Evolutionary conservation across 1,140 invertebrate species (phyloP), one percentile per base, ranked within the genome.

Genomic region (Drosophila mauritiana): DNA sequence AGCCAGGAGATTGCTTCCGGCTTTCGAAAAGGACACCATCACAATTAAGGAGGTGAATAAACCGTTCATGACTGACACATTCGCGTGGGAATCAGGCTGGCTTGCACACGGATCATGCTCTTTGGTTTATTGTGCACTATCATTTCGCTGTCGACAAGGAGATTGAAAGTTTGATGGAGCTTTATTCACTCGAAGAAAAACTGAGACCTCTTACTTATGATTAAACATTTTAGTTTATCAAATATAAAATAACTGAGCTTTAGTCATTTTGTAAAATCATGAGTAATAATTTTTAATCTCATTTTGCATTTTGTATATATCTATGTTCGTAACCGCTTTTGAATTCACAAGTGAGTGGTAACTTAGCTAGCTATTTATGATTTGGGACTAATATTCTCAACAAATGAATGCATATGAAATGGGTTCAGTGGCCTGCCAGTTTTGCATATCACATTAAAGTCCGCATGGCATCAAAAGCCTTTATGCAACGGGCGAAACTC

Each of bases 1-100:
- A 25, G 36, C 43, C 27, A 39, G 51, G 37, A 51, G 39, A 43
- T 55, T 42, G 48, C 65, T 88, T 86, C 82, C 82, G 79, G 58
- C 70, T 79, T 88, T 78, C 46, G 13, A 37, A 48, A 68, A 69
- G 63, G 57, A 80, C 53, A 4, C 65, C 40, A 67, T 70, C 43
- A 69, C 43, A 69, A 70, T 57, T 65, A 40, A 12, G 22, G 5
- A 15, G 49, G 11, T 11, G 17, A 65, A 64, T 48, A 46, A 25
- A 42, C 17, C 17, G 59, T 22, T 15, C 42, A 36, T 48, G 42
- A 65, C 59, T 48, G 42, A 65, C 59, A 59, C n/a, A 11, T 59
- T 63, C 17, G 54, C 37, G 59, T 63, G 59, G 59, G 59, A 59
- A 22, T 22, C 13, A 59, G 15, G 0, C 11, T 3, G 27, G 45